A percentile compares a stretch with the other conserved stretches of the same genome.
These are phyloP conservation scores for Apocheima hispidaria DNA, from an alignment of 2,888 invertebrate genomes.

Conservation along the genomic window DNA sequence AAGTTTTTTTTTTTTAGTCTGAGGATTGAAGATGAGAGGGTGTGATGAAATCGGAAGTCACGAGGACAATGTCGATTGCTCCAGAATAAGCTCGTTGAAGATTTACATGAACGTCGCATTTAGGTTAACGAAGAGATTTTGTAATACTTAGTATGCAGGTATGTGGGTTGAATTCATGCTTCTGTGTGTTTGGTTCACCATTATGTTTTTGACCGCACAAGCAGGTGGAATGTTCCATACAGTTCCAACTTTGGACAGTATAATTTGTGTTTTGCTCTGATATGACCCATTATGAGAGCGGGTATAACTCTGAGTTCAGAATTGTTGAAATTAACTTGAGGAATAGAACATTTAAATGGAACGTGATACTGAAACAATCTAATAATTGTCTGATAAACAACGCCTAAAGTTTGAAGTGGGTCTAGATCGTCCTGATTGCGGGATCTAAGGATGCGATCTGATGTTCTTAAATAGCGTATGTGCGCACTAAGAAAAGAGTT, in stretches of 20 bases:
- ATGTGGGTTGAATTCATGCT: neutral
- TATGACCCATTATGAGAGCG: neutral
- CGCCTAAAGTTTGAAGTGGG: too few relatives aligned
- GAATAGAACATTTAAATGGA: neutral
- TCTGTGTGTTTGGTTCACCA: neutral
- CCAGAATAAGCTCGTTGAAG: too few relatives aligned
- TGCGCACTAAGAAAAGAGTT: too few relatives aligned
- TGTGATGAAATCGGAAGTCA: too few relatives aligned
- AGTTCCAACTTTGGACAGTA: conserved; percentile 11
- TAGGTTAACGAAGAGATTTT: neutral
- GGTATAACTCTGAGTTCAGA: neutral
- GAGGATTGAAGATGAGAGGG: too few relatives aligned
- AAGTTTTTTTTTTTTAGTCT: too few relatives aligned
- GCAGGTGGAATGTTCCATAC: conserved; percentile 1
- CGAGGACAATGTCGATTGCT: too few relatives aligned
- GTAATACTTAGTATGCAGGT: neutral
- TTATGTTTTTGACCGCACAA: neutral
- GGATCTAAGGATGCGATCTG: too few relatives aligned
- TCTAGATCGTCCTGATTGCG: too few relatives aligned
- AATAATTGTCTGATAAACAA: neutral
- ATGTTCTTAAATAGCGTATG: too few relatives aligned
- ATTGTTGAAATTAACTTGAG: neutral
- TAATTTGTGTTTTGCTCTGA: conserved; percentile 8
- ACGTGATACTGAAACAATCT: neutral
- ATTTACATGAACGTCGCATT: too few relatives aligned